phyloP scores from a whole-genome alignment of 1,140 invertebrate species.

The Carposina sasakii region DNA sequence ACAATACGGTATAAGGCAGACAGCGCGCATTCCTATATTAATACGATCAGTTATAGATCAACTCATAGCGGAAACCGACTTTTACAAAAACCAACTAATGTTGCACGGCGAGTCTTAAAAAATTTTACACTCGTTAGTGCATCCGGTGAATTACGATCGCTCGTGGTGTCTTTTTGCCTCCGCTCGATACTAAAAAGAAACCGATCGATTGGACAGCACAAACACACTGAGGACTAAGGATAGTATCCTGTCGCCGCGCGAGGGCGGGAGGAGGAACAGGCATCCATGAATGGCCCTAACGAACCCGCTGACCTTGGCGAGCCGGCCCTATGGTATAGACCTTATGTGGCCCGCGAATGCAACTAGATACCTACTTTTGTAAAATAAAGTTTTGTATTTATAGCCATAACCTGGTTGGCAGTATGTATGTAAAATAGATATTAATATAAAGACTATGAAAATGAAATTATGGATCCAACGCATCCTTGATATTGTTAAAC shows the following conservation, averaged over 20 bases:
- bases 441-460: too few species aligned
- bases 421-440: too few species aligned
- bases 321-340: conserved; percentile 38
- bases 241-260: conserved; percentile 55
- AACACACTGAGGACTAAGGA: conserved; percentile 34
- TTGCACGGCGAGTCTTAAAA: conserved; percentile 46
- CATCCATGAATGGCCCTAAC: conserved; percentile 68
- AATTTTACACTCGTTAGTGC: conserved; percentile 65
- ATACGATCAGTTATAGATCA: conserved; percentile 21
- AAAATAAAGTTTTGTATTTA: too few species aligned
- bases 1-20: too few species aligned
- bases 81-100: conserved; percentile 55
- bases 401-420: too few species aligned
- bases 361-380: too few species aligned
- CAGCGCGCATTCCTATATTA: too few species aligned
- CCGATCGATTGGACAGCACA: conserved; percentile 52
- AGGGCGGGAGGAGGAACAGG: conserved; percentile 31
- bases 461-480: too few species aligned
- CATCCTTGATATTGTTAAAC: too few species aligned
- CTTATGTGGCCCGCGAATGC: too few species aligned
- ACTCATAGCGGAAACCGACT: conserved; percentile 42
- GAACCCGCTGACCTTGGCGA: conserved; percentile 64
- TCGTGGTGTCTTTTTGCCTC: conserved; percentile 47
- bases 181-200: conserved; percentile 50
- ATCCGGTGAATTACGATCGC: conserved; percentile 67